Percentiles rank a stretch among this genome's conserved stretches.
phyloP scores from a whole-genome alignment of 2,113 vertebrate species.

The Danio rerio region GRCz12tu NC_133177.1:44876501-44877000 shows the following conservation, averaged over 20 bases:
- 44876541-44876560: not conserved
- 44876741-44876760: not conserved
- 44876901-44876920: no score
- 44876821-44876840: not conserved
- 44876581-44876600: not conserved
- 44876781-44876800: no score
- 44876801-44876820: not conserved
- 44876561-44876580: not conserved
- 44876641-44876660: not conserved
- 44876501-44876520: slow-evolving; percentile 80
- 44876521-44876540: not conserved
- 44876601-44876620: not conserved
- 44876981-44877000: no score
- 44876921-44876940: no score
- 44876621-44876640: not conserved
- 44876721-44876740: not conserved
- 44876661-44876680: not conserved
- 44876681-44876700: not conserved
- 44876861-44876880: no score
- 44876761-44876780: not conserved
- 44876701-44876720: not conserved
- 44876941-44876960: no score
- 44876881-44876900: no score
- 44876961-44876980: no score
- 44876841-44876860: no score